Conservation (phyloP, 2,888 invertebrate genomes). For the Saturnia japonica region DNA sequence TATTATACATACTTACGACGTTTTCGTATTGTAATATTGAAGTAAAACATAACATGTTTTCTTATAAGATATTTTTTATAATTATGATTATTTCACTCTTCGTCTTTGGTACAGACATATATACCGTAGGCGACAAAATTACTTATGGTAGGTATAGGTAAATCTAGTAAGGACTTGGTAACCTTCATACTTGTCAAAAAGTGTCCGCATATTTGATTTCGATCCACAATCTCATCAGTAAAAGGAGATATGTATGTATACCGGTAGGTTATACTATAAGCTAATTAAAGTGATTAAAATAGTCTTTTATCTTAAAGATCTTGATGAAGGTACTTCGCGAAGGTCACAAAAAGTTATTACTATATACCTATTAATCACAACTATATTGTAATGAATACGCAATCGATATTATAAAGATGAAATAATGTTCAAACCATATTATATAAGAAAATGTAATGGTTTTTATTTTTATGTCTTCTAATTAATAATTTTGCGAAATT, state of each 20-base stretch:
- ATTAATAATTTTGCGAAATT: background rate
- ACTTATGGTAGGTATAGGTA: background rate
- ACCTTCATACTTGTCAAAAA: too few species aligned
- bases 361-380: background rate
- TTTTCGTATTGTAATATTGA: background rate
- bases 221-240: background rate
- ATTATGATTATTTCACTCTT: background rate
- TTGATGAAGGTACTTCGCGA: background rate
- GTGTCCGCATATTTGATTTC: background rate
- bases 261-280: background rate
- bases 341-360: background rate
- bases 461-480: constrained; percentile 3
- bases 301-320: background rate
- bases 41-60: background rate
- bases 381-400: background rate
- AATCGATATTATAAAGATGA: background rate
- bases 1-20: background rate
- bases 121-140: background rate
- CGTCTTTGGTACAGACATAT: background rate
- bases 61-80: background rate
- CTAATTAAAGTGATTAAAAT: background rate
- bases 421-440: background rate
- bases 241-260: background rate
- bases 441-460: background rate
- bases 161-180: too few species aligned